Conservation (phyloP, 2,113 vertebrate genomes). For the Lonchura striata region DNA sequence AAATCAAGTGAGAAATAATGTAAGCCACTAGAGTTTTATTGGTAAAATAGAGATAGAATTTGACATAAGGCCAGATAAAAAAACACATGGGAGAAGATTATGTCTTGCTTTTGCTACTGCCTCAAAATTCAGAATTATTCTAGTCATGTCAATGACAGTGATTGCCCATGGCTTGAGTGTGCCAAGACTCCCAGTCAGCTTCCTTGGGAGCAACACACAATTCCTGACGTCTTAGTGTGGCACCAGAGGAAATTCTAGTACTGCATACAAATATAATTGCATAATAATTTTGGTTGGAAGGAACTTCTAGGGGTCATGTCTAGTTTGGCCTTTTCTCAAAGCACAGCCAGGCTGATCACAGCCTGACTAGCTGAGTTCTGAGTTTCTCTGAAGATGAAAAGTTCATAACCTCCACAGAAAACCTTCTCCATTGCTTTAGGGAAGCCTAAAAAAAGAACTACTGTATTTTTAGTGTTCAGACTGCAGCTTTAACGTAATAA, state of each 20-base stretch:
- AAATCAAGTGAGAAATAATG: not conserved
- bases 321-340: not conserved
- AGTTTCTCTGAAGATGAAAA: not conserved
- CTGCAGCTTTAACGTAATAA: not conserved
- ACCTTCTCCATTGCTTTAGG: not conserved
- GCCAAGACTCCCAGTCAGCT: not conserved
- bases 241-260: not conserved
- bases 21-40: not conserved
- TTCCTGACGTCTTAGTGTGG: not conserved
- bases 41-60: not conserved
- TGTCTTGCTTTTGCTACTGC: not conserved
- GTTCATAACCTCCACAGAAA: not conserved
- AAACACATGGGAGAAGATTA: not conserved
- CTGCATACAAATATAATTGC: not conserved
- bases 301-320: not conserved
- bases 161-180: not conserved
- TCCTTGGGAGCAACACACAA: not conserved
- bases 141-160: not conserved
- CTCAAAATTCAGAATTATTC: not conserved
- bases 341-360: not conserved
- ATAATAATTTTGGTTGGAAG: not conserved
- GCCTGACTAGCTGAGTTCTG: not conserved
- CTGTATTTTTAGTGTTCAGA: not conserved
- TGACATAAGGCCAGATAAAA: not conserved
- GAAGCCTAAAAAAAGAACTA: not conserved